Base-by-base conservation (phyloP, 2,888 invertebrate species). In the Nasonovia ribisnigri region DNA sequence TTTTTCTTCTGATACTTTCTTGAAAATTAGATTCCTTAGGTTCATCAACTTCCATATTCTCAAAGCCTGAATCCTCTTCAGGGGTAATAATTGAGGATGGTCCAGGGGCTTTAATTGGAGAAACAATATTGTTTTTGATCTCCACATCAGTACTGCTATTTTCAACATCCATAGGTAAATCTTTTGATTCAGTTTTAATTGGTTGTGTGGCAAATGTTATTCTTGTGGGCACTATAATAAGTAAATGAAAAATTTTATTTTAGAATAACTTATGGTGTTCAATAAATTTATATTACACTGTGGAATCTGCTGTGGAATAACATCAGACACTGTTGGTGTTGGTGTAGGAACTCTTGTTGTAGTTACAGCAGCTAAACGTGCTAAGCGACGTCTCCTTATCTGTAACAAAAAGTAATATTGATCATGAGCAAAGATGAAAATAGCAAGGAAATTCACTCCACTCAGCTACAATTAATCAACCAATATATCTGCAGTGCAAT, bases 31-130 rank as follows among this genome's bases (percentile, higher is more conserved):
- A 93, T 94, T 95, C 95, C 16, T 95, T 96, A 0, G 95, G 95
- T 90, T 97, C 96, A 94, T 97, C 97, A 3, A 97, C 96, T 95
- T 97, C 97, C 97, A 97, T 97, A 95, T 97, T 97, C 95, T 97
- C 97, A 95, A 97, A 97, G 43, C 97, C 97, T 16, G 97, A 97
- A 95, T 97, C 97, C 67, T 97, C 97, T 95, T 97, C 97, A 51
- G 89, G 60, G 0, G 67, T 29, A 86, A 90, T 90, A 57, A 90
- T 86, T 42, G 86, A 24, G 0, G 93, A 86, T 6, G 86, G 48
- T 1, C 67, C 93, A 29, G 90, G 86, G 5, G 60, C 42, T 67
- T 90, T 93, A 42, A 87, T 42, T 13, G 93, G 86, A 90, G 90
- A 90, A 86, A 90, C n/a, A 42, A 93, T 43, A n/a, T 90, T 60